Conservation (phyloP, 2,797 vertebrate genomes). For the Sebastes variabilis region DNA sequence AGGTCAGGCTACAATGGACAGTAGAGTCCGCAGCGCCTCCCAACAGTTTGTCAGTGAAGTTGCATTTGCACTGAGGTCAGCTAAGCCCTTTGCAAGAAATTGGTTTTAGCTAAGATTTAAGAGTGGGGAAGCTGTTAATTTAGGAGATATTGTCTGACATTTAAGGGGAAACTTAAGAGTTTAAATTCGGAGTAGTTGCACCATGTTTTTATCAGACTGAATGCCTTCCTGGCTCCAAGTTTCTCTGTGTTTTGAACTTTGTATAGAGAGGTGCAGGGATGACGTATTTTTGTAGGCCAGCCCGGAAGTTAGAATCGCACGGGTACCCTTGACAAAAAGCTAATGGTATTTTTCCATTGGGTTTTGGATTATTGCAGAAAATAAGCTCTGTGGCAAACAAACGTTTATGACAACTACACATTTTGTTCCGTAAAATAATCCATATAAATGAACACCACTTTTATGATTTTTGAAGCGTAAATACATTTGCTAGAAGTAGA, state of each 20-base stretch:
- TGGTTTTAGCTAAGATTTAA: background rate
- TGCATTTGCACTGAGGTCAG: slow-evolving; percentile 22
- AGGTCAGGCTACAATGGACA: slow-evolving; percentile 73
- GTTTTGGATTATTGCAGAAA: background rate
- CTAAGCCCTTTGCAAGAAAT: background rate
- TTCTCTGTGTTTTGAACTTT: background rate
- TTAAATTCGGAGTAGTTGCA: background rate
- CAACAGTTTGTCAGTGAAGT: slow-evolving; percentile 27
- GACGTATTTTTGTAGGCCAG: background rate
- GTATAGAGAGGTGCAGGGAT: background rate
- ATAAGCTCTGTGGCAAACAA: background rate
- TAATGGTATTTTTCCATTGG: background rate
- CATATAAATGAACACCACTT: background rate
- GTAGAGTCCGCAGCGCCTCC: slow-evolving; percentile 17
- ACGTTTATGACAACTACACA: background rate
- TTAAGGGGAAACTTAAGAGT: background rate
- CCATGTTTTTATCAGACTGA: background rate
- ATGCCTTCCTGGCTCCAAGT: background rate
- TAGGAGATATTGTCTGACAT: background rate
- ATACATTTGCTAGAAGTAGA: background rate
- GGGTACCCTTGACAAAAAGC: background rate
- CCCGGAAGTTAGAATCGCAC: background rate
- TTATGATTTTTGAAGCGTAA: background rate
- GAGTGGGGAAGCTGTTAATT: background rate
- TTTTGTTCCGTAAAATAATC: background rate